Evolutionary conservation across 2,888 invertebrate species (phyloP), one percentile per base, ranked within the genome.

Genomic region (Resseliella maxima): DNA sequence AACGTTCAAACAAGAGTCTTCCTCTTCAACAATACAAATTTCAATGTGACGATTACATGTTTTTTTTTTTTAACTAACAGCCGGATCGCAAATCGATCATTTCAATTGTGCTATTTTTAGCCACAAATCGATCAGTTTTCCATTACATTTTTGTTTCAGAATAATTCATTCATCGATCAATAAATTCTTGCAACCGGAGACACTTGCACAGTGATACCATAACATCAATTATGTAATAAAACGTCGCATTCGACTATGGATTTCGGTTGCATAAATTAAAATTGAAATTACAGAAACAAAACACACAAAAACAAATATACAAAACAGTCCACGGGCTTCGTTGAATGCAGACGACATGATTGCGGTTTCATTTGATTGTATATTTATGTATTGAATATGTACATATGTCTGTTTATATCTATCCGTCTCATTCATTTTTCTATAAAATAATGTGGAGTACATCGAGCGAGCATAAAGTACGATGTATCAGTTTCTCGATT

Each of bases 261-360:
- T 72, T 72, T 72, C 72, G 72, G 72, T 72, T 72, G 72, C 72
- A 72, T 72, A 72, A 72, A 72, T 72, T 72, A 72, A 72, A 72
- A 72, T 12, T 8, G 41, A 41, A 41, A 41, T 41, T 8, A 41
- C 12, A 41, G 12, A 41, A 41, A 41, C 12, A 41, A 41, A 5
- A 41, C 6, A 41, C 5, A 35, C 31, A 72, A 72, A 72, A 72
- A 72, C 72, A 31, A 72, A 72, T 72, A 31, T 15, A 72, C 72
- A 72, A 15, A 27, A 31, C 31, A 72, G 35, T 31, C 72, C 15
- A 27, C 72, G 24, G 59, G 6, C 24, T 59, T 59, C 24, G 27
- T 59, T 12, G 59, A 24, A 59, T 59, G 59, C 2, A n/a, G 59
- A 27, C 59, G 59, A 59, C 12, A 12, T 59, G 59, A 59, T 24